Evolutionary conservation across 2,113 vertebrate genomes (phyloP).

Genomic region (Peucedramus taeniatus): DNA sequence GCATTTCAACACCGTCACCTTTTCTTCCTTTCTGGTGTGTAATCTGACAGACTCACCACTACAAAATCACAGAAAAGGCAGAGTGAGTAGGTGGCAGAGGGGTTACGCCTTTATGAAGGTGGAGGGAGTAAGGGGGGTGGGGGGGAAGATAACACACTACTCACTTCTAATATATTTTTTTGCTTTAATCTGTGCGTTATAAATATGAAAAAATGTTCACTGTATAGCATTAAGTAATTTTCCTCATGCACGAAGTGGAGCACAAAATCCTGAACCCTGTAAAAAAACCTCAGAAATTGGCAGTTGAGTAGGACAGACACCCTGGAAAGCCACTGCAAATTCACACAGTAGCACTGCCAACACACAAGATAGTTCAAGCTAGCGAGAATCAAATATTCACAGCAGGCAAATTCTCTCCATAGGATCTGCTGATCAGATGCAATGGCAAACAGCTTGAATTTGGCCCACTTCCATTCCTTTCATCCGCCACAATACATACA

Average conservation of each 20-base stretch:
- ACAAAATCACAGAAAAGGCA: neutral
- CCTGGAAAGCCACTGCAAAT: conserved; percentile 27
- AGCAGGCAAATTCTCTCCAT: conserved; percentile 64
- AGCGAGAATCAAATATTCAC: conserved; percentile 41
- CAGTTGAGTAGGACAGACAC: neutral
- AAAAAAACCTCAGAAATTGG: neutral
- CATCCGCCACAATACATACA: conserved; percentile 4
- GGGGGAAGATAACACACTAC: neutral
- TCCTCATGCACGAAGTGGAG: neutral
- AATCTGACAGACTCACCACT: neutral
- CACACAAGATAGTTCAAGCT: neutral
- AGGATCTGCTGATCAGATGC: conserved; percentile 64
- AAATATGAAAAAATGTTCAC: neutral
- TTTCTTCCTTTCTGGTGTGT: neutral
- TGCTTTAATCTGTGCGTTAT: neutral
- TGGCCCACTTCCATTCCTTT: conserved; percentile 25
- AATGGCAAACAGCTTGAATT: conserved; percentile 41
- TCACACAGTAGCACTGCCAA: conserved; percentile 10
- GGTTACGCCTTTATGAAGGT: neutral
- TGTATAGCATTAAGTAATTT: neutral
- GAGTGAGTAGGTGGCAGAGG: neutral
- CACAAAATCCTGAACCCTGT: neutral
- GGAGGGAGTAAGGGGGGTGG: neutral
- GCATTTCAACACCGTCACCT: neutral
- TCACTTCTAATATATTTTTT: neutral